A percentile compares a stretch with the other conserved stretches of the same genome.
These are phyloP conservation scores for Periophthalmodon schlosseri DNA, from an alignment of 2,113 vertebrate species.

Conservation along the genomic window DNA sequence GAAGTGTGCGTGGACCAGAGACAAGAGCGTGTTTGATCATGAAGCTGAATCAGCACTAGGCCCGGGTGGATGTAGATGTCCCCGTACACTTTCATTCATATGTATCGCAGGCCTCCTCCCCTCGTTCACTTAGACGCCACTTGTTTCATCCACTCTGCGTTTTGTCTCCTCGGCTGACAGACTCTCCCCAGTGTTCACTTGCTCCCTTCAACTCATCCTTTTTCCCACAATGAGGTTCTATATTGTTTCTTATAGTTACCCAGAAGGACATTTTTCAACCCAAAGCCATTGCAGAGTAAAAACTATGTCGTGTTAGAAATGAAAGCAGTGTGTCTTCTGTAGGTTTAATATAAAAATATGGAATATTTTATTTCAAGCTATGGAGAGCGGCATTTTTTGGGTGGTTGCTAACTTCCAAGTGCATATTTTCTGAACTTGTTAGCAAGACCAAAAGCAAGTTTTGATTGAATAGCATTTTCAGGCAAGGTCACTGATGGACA, in stretches of 20 bases:
- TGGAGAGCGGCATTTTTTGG: neutral
- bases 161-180: constrained; percentile 8
- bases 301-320: constrained; percentile 15
- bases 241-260: constrained; percentile 22
- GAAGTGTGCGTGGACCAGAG: constrained; percentile 9
- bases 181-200: constrained; percentile 11
- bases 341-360: neutral
- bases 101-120: constrained; percentile 22
- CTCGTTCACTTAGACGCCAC: constrained; percentile 18
- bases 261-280: constrained; percentile 9
- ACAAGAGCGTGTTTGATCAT: constrained; percentile 42
- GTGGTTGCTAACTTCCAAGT: neutral
- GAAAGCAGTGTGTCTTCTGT: neutral
- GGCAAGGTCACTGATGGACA: too few species aligned
- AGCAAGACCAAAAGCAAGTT: too few species aligned
- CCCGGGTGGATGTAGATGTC: constrained; percentile 42
- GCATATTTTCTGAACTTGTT: neutral
- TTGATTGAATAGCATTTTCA: neutral
- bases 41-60: constrained; percentile 54
- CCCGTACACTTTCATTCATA: constrained; percentile 35
- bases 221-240: constrained; percentile 21
- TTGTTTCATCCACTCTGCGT: constrained; percentile 7
- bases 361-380: neutral
- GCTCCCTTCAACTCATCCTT: neutral
- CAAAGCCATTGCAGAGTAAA: constrained; percentile 17